A percentile compares a stretch with the other conserved stretches of the same genome.
Evolutionary conservation across 1,140 invertebrate genomes (phyloP).

Genomic region (Fopius arisanus): DNA sequence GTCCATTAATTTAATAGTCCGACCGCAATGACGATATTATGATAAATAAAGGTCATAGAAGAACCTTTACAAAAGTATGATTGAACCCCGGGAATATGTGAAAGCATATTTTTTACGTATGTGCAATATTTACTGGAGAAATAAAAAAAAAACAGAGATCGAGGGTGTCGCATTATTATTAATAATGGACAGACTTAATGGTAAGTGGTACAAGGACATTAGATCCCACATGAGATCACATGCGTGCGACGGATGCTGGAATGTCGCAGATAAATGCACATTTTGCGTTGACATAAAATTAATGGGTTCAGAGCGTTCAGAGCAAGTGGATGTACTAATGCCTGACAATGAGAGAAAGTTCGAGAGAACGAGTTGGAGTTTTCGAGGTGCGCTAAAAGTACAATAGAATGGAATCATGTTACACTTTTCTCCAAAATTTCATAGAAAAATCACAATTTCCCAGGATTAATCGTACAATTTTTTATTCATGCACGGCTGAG

Average conservation of each 20-base stretch:
- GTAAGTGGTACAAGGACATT: not conserved
- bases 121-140: not conserved
- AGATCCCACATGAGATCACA: not conserved
- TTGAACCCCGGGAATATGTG: not conserved
- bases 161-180: not conserved
- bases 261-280: not conserved
- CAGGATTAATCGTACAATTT: not conserved
- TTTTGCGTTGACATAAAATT: not conserved
- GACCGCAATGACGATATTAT: not conserved
- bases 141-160: not conserved
- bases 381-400: not conserved
- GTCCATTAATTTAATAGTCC: not conserved
- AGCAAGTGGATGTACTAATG: not conserved
- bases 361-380: not conserved
- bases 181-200: not conserved
- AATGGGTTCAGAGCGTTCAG: not conserved
- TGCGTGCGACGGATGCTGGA: not conserved
- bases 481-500: not conserved
- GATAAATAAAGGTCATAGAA: not conserved
- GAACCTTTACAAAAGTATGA: not conserved
- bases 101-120: not conserved
- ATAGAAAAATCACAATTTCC: not conserved
- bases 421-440: not conserved
- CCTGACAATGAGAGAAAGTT: not conserved
- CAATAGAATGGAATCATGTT: not conserved